Percentiles rank a stretch among this genome's conserved stretches.
Evolutionary conservation across 2,797 vertebrate species (phyloP).

Genomic region (Nasua narica): DNA sequence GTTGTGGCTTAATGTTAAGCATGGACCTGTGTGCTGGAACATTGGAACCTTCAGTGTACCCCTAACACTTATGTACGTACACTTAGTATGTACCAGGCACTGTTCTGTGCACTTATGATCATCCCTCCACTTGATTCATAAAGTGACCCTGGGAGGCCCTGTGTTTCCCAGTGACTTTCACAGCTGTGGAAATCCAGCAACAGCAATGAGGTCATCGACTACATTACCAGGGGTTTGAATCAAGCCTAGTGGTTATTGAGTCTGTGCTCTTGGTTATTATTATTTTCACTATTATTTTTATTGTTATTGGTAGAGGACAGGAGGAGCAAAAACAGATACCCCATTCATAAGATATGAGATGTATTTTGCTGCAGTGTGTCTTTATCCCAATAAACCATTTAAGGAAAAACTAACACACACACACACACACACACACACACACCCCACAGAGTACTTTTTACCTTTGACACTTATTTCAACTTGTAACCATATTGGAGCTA

Average conservation of each 20-base stretch:
- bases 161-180: not conserved
- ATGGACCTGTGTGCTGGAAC: not conserved
- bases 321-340: not conserved
- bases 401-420: not conserved
- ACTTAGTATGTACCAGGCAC: not conserved
- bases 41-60: not conserved
- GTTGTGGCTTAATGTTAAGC: not conserved
- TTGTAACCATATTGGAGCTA: not conserved
- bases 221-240: no score
- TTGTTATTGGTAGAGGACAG: not conserved
- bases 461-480: not conserved
- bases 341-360: no score
- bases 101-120: not conserved
- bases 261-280: not conserved
- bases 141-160: not conserved
- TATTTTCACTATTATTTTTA: not conserved
- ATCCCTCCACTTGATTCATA: not conserved
- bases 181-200: not conserved
- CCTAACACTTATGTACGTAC: accelerated
- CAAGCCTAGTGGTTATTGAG: accelerated
- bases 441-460: not conserved
- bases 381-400: not conserved
- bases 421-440: not conserved
- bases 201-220: accelerated
- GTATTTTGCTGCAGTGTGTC: accelerated